Evolutionary conservation across 2,797 vertebrate genomes (phyloP).

Genomic region (Crenichthys baileyi): DNA sequence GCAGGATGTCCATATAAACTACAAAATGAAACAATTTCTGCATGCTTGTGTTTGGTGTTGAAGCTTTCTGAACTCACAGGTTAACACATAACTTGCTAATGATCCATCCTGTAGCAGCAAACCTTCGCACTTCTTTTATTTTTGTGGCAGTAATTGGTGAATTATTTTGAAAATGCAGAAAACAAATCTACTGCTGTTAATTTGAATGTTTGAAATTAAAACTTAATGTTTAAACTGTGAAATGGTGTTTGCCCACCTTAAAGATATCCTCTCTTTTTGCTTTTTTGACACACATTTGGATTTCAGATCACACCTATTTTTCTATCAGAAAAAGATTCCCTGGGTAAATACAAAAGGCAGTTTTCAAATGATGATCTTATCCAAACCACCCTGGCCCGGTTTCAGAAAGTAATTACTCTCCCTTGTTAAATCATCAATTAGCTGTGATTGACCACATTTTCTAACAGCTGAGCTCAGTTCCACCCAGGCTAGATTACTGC

Average conservation of each 20-base stretch:
- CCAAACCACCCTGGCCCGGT: not conserved
- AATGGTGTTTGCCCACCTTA: not conserved
- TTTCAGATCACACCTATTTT: not conserved
- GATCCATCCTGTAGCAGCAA: not conserved
- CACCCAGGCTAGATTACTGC: too few relatives aligned
- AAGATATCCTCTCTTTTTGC: not conserved
- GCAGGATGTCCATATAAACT: conserved; percentile 1
- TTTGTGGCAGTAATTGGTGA: not conserved
- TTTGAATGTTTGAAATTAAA: not conserved
- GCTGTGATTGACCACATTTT: too few relatives aligned
- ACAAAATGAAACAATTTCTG: conserved; percentile 3
- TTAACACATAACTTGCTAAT: not conserved
- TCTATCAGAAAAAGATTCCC: not conserved
- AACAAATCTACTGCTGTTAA: too few relatives aligned
- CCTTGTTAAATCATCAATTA: not conserved
- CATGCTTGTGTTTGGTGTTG: not conserved
- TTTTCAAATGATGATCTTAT: not conserved
- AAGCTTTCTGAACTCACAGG: conserved; percentile 10
- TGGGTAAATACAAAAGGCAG: not conserved
- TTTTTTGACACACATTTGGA: not conserved
- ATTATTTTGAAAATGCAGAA: not conserved
- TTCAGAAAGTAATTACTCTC: too few relatives aligned
- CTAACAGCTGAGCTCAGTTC: too few relatives aligned
- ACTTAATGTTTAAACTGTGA: not conserved
- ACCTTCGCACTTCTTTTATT: not conserved